phyloP scores from a whole-genome alignment of 2,888 invertebrate genomes.

The Oasisia sp. region DNA sequence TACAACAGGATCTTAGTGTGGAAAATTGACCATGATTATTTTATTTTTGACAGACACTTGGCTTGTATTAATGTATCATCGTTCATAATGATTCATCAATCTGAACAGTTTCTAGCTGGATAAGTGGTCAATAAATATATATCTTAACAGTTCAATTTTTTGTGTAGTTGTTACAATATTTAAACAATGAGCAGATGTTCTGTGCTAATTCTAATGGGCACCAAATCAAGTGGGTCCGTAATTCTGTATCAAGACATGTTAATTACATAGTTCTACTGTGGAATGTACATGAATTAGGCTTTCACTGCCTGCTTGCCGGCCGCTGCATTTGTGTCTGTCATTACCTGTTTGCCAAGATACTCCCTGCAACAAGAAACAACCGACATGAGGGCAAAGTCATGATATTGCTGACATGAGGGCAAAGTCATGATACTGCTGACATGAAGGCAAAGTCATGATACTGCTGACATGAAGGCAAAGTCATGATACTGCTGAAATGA shows the following conservation, averaged over 20 bases:
- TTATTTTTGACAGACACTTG: background rate
- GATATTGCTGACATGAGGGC: background rate
- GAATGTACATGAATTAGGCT: background rate
- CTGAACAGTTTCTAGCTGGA: background rate
- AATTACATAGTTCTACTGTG: conserved; percentile 13
- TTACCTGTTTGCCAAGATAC: conserved; percentile 44
- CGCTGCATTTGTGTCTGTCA: conserved; percentile 23
- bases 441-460: too few relatives aligned
- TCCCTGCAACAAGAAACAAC: conserved; percentile 38
- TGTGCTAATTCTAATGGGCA: background rate
- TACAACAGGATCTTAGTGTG: background rate
- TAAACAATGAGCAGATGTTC: background rate
- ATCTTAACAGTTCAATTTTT: background rate
- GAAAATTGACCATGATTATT: background rate
- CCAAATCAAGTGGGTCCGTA: background rate
- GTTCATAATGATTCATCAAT: background rate
- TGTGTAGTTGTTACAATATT: background rate
- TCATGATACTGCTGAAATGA: too few relatives aligned
- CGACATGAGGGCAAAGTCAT: background rate
- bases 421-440: too few relatives aligned
- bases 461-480: too few relatives aligned
- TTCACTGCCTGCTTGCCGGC: background rate
- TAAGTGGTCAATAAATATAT: background rate
- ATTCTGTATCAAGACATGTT: background rate
- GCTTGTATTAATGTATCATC: background rate